Percentiles rank a stretch among this genome's conserved stretches.
phyloP scores from a whole-genome alignment of 1,140 invertebrate genomes.

The Chymomyza costata region DNA sequence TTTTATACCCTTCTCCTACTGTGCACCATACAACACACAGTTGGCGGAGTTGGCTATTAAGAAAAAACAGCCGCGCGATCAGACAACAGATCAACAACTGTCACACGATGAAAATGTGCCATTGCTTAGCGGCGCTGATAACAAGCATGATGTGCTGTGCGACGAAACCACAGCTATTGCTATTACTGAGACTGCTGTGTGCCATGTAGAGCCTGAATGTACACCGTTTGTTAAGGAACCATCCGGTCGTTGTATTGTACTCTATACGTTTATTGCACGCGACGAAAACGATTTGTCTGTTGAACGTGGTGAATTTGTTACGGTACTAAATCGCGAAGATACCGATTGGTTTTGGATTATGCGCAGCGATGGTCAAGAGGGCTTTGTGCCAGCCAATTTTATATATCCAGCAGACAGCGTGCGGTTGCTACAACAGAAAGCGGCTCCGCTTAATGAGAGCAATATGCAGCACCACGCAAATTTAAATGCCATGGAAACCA shows the following conservation, averaged over 20 bases:
- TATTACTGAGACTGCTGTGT: slow-evolving; percentile 77
- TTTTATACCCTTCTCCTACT: slow-evolving; percentile 96
- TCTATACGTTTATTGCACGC: slow-evolving; percentile 93
- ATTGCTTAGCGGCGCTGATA: slow-evolving; percentile 75
- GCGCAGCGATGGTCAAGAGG: slow-evolving; percentile 93
- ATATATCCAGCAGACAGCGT: slow-evolving; percentile 92
- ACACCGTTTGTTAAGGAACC: slow-evolving; percentile 93
- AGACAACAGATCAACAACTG: slow-evolving; percentile 57
- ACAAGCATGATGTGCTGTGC: slow-evolving; percentile 73
- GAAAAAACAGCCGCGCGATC: slow-evolving; percentile 88
- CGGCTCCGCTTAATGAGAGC: slow-evolving; percentile 34
- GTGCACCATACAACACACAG: slow-evolving; percentile 88
- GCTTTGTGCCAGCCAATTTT: slow-evolving; percentile 96
- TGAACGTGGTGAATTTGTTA: slow-evolving; percentile 94
- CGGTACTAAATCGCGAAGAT: slow-evolving; percentile 94
- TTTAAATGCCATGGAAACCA: slow-evolving; percentile 49
- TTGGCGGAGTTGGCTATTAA: slow-evolving; percentile 86
- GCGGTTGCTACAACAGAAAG: slow-evolving; percentile 78
- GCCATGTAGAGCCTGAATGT: slow-evolving; percentile 76
- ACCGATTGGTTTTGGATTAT: slow-evolving; percentile 97
- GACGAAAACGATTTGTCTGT: slow-evolving; percentile 97
- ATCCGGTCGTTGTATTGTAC: slow-evolving; percentile 90
- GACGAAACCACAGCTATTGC: slow-evolving; percentile 32
- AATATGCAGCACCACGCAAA: slow-evolving; percentile 50
- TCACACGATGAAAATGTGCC: slow-evolving; percentile 54